Percentiles rank a stretch among this genome's conserved stretches.
phyloP scores from a whole-genome alignment of 2,888 invertebrate species.

The Apoda limacodes region DNA sequence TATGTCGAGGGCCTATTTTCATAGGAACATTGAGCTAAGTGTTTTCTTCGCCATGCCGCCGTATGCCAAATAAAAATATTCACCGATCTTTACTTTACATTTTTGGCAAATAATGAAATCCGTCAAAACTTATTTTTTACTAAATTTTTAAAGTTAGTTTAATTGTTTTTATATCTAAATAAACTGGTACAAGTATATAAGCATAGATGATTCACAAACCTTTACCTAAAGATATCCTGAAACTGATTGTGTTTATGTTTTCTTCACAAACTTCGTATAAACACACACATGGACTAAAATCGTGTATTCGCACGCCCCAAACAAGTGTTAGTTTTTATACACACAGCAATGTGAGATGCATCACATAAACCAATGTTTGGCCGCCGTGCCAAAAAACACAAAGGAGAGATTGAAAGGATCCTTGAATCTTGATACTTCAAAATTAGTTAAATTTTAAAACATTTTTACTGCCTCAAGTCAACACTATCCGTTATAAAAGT shows the following conservation, averaged over 20 bases:
- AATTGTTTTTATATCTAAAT: too few species aligned
- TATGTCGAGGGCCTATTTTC: too few species aligned
- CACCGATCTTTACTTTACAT: too few species aligned
- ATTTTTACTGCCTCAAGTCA: conserved; percentile 6
- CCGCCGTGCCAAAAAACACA: conserved; percentile 65
- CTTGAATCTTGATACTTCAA: conserved; percentile 42
- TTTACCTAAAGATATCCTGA: conserved; percentile 12
- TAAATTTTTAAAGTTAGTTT: too few species aligned
- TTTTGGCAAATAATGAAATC: too few species aligned
- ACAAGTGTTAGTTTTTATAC: conserved; percentile 25
- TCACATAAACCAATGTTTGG: conserved; percentile 61
- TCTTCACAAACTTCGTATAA: conserved; percentile 16
- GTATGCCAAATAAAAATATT: too few species aligned
- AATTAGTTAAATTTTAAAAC: conserved; percentile 9
- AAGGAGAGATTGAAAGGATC: conserved; percentile 27
- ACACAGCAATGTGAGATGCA: conserved; percentile 33
- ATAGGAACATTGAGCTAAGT: too few species aligned
- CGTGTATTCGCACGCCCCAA: conserved; percentile 19
- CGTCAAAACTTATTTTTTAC: too few species aligned
- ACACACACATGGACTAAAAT: conserved; percentile 18
- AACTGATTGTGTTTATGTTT: conserved; percentile 22
- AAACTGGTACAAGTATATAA: too few species aligned
- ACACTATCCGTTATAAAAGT: too few species aligned
- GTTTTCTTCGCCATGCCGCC: too few species aligned
- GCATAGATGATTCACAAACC: too few species aligned